These are phyloP conservation scores for Microctonus hyperodae DNA, from an alignment of 2,888 invertebrate species.

Conservation along the genomic window DNA sequence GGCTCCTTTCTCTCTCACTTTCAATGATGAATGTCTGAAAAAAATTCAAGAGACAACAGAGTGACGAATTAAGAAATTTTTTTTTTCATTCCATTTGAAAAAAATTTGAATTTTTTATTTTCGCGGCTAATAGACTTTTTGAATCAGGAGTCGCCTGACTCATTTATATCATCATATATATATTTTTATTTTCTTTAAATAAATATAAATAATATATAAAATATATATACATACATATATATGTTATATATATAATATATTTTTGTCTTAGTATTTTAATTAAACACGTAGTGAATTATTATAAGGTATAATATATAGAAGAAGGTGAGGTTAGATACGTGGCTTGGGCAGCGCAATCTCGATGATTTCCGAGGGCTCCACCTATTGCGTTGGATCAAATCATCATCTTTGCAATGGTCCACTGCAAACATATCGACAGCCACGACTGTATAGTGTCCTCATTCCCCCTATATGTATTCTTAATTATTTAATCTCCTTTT, in stretches of 20 bases:
- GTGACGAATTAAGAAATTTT: not conserved
- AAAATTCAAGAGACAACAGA: slow-evolving; percentile 23
- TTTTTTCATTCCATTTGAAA: not conserved
- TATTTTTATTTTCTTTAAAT: slow-evolving; percentile 27
- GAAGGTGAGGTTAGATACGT: slow-evolving; percentile 64
- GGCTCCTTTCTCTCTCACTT: not conserved
- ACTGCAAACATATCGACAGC: slow-evolving; percentile 63
- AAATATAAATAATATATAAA: too few relatives aligned
- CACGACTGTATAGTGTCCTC: slow-evolving; percentile 58
- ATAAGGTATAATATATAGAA: slow-evolving; percentile 56
- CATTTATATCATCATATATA: slow-evolving; percentile 46
- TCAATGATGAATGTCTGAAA: slow-evolving; percentile 27
- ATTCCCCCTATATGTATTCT: slow-evolving; percentile 10
- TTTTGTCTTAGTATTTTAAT: slow-evolving; percentile 8
- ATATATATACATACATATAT: slow-evolving; percentile 29
- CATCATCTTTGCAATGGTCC: slow-evolving; percentile 62
- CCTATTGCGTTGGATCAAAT: slow-evolving; percentile 64
- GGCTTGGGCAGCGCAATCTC: slow-evolving; percentile 62
- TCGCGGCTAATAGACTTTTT: slow-evolving; percentile 3
- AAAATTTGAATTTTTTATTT: not conserved
- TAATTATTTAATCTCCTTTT: slow-evolving; percentile 11
- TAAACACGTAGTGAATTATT: slow-evolving; percentile 33
- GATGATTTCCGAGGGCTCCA: slow-evolving; percentile 62
- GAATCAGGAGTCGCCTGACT: slow-evolving; percentile 17
- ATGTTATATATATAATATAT: slow-evolving; percentile 25